These are phyloP conservation scores for Nematolebias whitei DNA, from an alignment of 2,113 vertebrate genomes.

Conservation along the genomic window DNA sequence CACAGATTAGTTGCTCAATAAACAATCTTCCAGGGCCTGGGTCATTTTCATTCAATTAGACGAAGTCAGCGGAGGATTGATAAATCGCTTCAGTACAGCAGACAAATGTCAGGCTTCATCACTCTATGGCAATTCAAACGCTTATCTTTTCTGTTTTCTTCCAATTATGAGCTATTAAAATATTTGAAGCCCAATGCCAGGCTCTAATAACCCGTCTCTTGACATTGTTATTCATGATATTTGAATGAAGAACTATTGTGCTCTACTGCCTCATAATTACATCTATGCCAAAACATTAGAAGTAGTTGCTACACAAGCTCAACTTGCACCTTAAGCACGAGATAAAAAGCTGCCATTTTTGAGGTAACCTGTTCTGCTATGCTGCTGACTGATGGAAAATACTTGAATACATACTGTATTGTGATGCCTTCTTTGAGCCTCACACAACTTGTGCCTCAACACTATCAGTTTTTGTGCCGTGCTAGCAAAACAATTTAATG, in stretches of 20 bases:
- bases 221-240: not conserved
- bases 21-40: slow-evolving; percentile 62
- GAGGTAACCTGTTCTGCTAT: not conserved
- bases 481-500: not conserved
- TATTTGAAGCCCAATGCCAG: slow-evolving; percentile 9
- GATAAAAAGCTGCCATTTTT: not conserved
- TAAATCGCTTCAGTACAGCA: slow-evolving; percentile 30
- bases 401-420: not conserved
- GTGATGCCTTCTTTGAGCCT: not conserved
- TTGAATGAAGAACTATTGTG: not conserved
- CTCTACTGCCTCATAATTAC: not conserved
- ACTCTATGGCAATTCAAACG: slow-evolving; percentile 32
- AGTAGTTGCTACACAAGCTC: not conserved
- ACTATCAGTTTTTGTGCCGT: not conserved
- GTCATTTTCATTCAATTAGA: slow-evolving; percentile 71
- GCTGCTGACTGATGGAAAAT: not conserved
- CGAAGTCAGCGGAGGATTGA: slow-evolving; percentile 37
- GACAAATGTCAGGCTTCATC: slow-evolving; percentile 21
- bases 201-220: slow-evolving; percentile 1
- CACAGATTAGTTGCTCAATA: slow-evolving; percentile 74
- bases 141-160: slow-evolving; percentile 33
- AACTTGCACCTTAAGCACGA: not conserved
- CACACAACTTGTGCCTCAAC: not conserved
- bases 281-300: not conserved
- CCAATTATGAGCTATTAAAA: slow-evolving; percentile 27